Percentiles rank a stretch among this genome's conserved stretches.
These are phyloP conservation scores for Rhadinocentrus ornatus DNA, from an alignment of 2,797 vertebrate genomes.

Conservation along the genomic window DNA sequence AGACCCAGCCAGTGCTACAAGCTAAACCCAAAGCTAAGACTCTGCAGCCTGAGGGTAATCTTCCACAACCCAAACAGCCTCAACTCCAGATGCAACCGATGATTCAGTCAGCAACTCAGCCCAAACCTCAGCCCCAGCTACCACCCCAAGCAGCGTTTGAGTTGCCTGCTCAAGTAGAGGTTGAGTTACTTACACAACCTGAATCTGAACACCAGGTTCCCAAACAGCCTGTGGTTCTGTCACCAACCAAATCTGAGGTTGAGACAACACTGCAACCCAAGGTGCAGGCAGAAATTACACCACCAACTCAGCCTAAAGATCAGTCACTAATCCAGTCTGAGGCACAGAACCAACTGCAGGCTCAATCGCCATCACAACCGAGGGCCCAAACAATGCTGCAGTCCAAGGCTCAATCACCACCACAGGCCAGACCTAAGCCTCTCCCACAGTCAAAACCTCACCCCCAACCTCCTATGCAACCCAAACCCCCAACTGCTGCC, in stretches of 20 bases:
- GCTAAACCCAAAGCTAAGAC: slow-evolving; percentile 9
- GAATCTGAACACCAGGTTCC: neutral
- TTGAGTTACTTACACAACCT: neutral
- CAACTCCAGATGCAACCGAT: slow-evolving; percentile 26
- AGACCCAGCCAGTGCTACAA: slow-evolving; percentile 24
- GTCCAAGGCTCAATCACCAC: slow-evolving; percentile 31
- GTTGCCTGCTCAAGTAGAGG: neutral
- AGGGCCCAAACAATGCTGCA: slow-evolving; percentile 28
- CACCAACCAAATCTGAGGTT: neutral
- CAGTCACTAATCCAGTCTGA: slow-evolving; percentile 27
- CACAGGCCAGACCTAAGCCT: slow-evolving; percentile 38
- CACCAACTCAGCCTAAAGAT: slow-evolving; percentile 13
- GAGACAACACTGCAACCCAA: neutral
- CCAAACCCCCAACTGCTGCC: slow-evolving; percentile 33
- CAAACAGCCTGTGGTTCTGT: neutral
- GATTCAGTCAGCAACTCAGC: slow-evolving; percentile 1
- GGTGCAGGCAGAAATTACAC: neutral
- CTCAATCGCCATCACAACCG: slow-evolving; percentile 18
- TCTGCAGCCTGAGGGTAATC: slow-evolving; percentile 28
- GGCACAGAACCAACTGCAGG: slow-evolving; percentile 21
- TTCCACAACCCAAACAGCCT: slow-evolving; percentile 30
- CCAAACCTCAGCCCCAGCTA: slow-evolving; percentile 1
- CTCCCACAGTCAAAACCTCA: slow-evolving; percentile 32
- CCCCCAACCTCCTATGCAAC: slow-evolving; percentile 30
- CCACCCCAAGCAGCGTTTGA: slow-evolving; percentile 16